Evolutionary conservation across 2,797 vertebrate species (phyloP), one percentile per base, ranked within the genome.

Genomic region (Borostomias antarcticus): DNA sequence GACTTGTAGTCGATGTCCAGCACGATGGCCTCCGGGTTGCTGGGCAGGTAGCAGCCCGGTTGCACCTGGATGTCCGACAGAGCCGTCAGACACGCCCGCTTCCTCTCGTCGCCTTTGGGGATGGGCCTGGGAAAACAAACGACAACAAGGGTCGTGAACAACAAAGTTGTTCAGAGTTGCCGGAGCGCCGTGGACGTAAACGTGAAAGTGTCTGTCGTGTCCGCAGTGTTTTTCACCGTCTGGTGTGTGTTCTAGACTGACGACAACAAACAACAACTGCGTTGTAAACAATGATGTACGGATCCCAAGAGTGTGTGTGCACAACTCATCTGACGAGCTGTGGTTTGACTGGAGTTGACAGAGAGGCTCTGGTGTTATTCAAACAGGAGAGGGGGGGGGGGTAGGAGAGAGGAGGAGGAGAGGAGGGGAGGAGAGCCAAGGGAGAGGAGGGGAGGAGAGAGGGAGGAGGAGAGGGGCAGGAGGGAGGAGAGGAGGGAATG

Each of bases 1-100:
- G 97, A 98, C 75, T 95, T 96, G 87, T 98, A 98, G 89, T 98
- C 96, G 10, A 98, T 98, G 80, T 98, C 97, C 70, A 98, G 82
- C 54, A 98, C 96, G 4, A 98, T 97, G 54, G 97, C 96, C 89
- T 98, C 97, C 0, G 97, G 96, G 78, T 98, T 98, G 83, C 96
- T 98, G 77, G 96, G 97, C 70, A 98, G 89, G 80, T 98, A 98
- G 82, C 97, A 98, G 73, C 97, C 97, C 9, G 94, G 95, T 62
- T 99, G 96, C 48, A 98, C 96, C 87, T 97, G 95, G 83, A 99
- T 95, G 70, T 98, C 95, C 11, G 96, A 95, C 56, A 98, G 86
- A 32, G 96, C 93, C 3, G 88, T 92, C 76, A 99, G 89, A 80
- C 96, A 98, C 47, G 95, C 97, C 73, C 92, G 94, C 87, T 96